Conservation (phyloP, 2,888 invertebrate genomes). For the Pomacea canaliculata region DNA sequence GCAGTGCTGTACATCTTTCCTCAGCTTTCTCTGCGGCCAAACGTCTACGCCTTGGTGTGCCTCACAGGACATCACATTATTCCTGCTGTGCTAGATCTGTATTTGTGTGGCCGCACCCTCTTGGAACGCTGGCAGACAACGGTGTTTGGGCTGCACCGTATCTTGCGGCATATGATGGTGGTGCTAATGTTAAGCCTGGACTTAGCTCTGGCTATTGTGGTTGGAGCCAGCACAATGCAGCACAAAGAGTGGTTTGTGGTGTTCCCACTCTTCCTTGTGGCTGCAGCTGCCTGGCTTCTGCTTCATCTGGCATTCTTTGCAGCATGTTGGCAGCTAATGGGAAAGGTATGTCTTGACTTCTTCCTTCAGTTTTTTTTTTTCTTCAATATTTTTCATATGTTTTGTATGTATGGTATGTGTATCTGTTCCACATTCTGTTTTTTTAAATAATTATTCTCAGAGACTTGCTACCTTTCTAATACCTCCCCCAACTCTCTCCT, state of each 20-base stretch:
- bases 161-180: slow-evolving; percentile 49
- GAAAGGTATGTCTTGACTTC: slow-evolving; percentile 47
- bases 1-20: slow-evolving; percentile 52
- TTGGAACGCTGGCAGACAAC: slow-evolving; percentile 65
- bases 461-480: too few species aligned
- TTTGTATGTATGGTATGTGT: too few species aligned
- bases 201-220: slow-evolving; percentile 46
- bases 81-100: slow-evolving; percentile 62
- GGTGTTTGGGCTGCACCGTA: slow-evolving; percentile 50
- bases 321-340: slow-evolving; percentile 64
- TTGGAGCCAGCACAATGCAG: slow-evolving; percentile 54
- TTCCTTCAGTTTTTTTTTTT: neutral
- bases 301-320: slow-evolving; percentile 63
- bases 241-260: slow-evolving; percentile 70
- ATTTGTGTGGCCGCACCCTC: slow-evolving; percentile 58
- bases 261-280: slow-evolving; percentile 63
- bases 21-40: slow-evolving; percentile 48
- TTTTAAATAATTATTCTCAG: too few species aligned
- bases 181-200: slow-evolving; percentile 50
- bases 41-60: slow-evolving; percentile 61
- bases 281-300: slow-evolving; percentile 62
- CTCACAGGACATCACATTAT: slow-evolving; percentile 57
- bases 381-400: too few species aligned
- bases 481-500: too few species aligned
- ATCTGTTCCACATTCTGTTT: too few species aligned